These are phyloP conservation scores for Laticauda colubrina DNA, from an alignment of 2,113 vertebrate genomes.

Conservation along the genomic window DNA sequence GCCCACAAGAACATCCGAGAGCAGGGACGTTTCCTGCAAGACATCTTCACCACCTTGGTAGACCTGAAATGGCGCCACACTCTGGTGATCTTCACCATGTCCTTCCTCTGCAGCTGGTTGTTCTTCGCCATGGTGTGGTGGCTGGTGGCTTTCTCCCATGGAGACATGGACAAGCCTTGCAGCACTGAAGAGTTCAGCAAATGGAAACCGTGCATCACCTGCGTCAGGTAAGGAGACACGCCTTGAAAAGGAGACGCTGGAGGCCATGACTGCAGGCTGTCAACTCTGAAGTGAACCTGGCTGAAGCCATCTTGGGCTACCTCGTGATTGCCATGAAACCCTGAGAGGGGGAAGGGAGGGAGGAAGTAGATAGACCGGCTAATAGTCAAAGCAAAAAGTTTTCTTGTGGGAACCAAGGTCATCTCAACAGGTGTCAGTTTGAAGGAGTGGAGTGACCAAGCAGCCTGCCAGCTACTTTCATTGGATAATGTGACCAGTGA, in stretches of 20 bases:
- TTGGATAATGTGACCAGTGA: too few species aligned
- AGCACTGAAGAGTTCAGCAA: constrained; percentile 48
- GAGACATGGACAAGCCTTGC: constrained; percentile 81
- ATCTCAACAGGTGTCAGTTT: too few species aligned
- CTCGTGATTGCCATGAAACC: too few species aligned
- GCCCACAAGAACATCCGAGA: constrained; percentile 99
- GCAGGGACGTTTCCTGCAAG: constrained; percentile 95
- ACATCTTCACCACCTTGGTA: constrained; percentile 97
- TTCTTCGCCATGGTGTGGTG: constrained; percentile 99
- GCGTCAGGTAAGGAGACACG: constrained; percentile 80
- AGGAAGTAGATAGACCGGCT: too few species aligned
- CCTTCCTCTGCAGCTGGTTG: constrained; percentile 97
- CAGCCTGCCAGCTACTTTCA: too few species aligned
- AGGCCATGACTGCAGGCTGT: not conserved
- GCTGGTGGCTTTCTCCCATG: constrained; percentile 94
- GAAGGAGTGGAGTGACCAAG: too few species aligned
- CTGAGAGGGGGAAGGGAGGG: too few species aligned
- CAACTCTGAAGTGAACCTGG: too few species aligned
- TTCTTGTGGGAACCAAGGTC: too few species aligned
- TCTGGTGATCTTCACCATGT: constrained; percentile 96
- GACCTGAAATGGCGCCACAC: constrained; percentile 98
- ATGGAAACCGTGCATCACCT: constrained; percentile 82
- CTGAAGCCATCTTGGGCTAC: too few species aligned
- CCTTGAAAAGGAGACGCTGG: not conserved
- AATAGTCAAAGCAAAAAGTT: too few species aligned